Percentiles rank a stretch among this genome's conserved stretches.
Evolutionary conservation across 1,140 invertebrate species (phyloP).

Genomic region (Drosophila tsacasi): DNA sequence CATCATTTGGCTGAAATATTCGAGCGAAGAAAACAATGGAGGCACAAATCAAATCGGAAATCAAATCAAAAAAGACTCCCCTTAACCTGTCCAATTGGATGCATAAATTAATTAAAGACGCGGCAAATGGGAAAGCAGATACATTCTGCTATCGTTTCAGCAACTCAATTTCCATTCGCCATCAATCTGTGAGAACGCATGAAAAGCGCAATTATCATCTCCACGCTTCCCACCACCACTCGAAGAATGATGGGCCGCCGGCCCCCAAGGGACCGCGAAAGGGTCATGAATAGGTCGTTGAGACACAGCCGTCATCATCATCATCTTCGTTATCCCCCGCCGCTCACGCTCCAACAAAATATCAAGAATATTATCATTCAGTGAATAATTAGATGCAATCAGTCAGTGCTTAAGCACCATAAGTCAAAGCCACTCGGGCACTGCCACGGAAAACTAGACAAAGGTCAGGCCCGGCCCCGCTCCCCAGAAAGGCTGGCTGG

Average conservation of each 20-base stretch:
- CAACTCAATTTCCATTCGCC: conserved; percentile 70
- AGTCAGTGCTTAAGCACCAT: conserved; percentile 81
- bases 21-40: conserved; percentile 27
- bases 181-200: conserved; percentile 73
- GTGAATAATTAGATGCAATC: conserved; percentile 84
- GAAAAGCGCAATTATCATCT: conserved; percentile 78
- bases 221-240: conserved; percentile 44
- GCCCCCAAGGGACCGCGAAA: conserved; percentile 64
- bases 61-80: conserved; percentile 50
- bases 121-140: conserved; percentile 27
- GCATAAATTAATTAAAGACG: conserved; percentile 71
- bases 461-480: conserved; percentile 52
- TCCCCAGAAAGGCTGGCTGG: neutral
- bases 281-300: conserved; percentile 79
- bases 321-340: conserved; percentile 14
- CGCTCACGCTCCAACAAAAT: conserved; percentile 48
- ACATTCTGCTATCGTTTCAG: conserved; percentile 38
- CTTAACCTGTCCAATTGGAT: conserved; percentile 50
- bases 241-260: conserved; percentile 44
- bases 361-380: conserved; percentile 82
- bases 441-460: conserved; percentile 62
- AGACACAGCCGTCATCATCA: conserved; percentile 68
- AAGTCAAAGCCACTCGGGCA: conserved; percentile 68
- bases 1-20: conserved; percentile 59
- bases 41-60: conserved; percentile 50